Conservation (phyloP, 1,140 invertebrate species). For the Zaprionus vittiger region DNA sequence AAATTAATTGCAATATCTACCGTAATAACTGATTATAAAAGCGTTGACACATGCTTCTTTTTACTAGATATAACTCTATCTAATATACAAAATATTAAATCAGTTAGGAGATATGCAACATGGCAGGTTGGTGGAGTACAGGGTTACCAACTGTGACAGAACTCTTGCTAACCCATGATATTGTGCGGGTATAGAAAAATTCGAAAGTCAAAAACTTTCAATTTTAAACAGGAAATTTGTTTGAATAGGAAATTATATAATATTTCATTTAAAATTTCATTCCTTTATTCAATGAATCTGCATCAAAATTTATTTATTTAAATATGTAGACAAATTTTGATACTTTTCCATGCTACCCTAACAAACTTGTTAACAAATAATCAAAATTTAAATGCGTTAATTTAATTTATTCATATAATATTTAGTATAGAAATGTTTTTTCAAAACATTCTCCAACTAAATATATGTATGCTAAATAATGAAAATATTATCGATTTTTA, state of each 20-base stretch:
- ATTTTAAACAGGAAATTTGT: not conserved
- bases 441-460: rapidly evolving
- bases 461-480: not conserved
- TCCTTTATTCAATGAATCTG: not conserved
- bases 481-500: not conserved
- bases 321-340: not conserved
- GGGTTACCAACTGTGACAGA: no score
- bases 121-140: not conserved
- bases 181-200: not conserved
- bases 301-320: not conserved
- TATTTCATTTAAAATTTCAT: not conserved
- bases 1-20: constrained; percentile 54
- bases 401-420: not conserved
- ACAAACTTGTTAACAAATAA: not conserved
- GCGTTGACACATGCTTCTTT: constrained; percentile 50
- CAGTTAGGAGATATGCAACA: not conserved
- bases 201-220: no score
- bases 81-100: constrained; percentile 1
- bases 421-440: not conserved
- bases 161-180: no score
- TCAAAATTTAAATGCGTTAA: not conserved
- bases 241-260: not conserved
- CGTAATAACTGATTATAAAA: constrained; percentile 74
- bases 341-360: not conserved
- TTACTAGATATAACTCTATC: not conserved